Conservation (phyloP, 1,140 invertebrate genomes). For the Homalodisca vitripennis region DNA sequence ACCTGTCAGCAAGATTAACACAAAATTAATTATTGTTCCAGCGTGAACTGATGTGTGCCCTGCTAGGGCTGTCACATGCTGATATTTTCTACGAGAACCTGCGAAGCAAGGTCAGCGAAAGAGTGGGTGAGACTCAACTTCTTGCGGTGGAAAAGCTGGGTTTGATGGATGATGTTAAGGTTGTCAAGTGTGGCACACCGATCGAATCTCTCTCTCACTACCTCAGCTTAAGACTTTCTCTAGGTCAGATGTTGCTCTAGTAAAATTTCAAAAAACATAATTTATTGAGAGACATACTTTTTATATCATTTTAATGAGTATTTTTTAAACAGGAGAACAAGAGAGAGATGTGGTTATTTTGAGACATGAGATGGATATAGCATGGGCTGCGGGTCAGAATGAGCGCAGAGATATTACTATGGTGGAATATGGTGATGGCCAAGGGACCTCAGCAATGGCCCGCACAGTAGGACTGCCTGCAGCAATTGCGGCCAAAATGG, state of each 20-base stretch:
- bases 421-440: constrained; percentile 85
- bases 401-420: constrained; percentile 90
- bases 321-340: constrained; percentile 43
- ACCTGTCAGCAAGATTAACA: too few species aligned
- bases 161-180: constrained; percentile 70
- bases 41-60: constrained; percentile 82
- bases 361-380: constrained; percentile 88
- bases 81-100: constrained; percentile 95
- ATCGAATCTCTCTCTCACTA: constrained; percentile 91
- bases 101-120: constrained; percentile 72
- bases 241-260: constrained; percentile 10
- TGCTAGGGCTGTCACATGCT: constrained; percentile 78
- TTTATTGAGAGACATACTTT: neutral
- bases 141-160: constrained; percentile 82
- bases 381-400: constrained; percentile 83
- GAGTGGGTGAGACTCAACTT: constrained; percentile 68
- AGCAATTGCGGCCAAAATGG: constrained; percentile 96
- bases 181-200: constrained; percentile 83
- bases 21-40: too few species aligned
- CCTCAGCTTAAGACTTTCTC: constrained; percentile 76
- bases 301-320: neutral
- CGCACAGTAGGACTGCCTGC: constrained; percentile 95
- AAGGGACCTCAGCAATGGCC: constrained; percentile 95
- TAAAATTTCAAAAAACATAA: neutral
- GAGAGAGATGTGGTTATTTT: constrained; percentile 95